Evolutionary conservation across 2,888 invertebrate genomes (phyloP), one percentile per base, ranked within the genome.

Genomic region (Phaonia tiefii): DNA sequence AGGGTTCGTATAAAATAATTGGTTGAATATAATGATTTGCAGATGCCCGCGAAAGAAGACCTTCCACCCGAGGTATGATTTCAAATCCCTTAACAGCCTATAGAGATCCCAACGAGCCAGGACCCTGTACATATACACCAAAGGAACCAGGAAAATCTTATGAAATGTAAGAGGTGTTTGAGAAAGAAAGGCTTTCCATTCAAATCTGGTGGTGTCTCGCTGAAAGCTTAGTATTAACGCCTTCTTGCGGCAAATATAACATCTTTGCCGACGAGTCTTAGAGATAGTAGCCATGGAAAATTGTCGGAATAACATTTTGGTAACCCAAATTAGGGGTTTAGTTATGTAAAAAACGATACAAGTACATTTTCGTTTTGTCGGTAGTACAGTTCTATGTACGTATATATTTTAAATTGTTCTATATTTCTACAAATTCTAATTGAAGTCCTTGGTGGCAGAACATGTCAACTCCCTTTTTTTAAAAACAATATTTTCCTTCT

Each of bases 21-120:
- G 15, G 0, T 10, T 31, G 31, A 5, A n/a, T n/a, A n/a, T 17
- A 11, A 56, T 17, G 46, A 17, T 2, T 51, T 60, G 0, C 11
- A 89, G 89, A 89, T 86, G 87, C 88, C 0, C 86, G 89, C 2
- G 84, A 84, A 0, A 84, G 83, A 7, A 85, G 86, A 0, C 84
- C 89, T 0, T 82, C 84, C 0, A 46, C 85, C 0, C 85, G 88
- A 2, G 39, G 65, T 2, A 89, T 89, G 90, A 73, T 86, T 1
- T 76, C 22, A 5, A 82, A 84, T 37, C 65, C 82, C 2, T 17
- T 75, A 0, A 82, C 82, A 0, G 88, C 87, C 54, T 89, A 86
- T 82, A 88, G 82, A 8, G 75, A 86, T 81, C 87, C 88, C 0
- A 51, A 15, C 0, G 87, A 87, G 0, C 88, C 89, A 0, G 88